Evolutionary conservation across 53 echinoderm and acorn worm species (phyloP).

Genomic region (Holothuria scabra): DNA sequence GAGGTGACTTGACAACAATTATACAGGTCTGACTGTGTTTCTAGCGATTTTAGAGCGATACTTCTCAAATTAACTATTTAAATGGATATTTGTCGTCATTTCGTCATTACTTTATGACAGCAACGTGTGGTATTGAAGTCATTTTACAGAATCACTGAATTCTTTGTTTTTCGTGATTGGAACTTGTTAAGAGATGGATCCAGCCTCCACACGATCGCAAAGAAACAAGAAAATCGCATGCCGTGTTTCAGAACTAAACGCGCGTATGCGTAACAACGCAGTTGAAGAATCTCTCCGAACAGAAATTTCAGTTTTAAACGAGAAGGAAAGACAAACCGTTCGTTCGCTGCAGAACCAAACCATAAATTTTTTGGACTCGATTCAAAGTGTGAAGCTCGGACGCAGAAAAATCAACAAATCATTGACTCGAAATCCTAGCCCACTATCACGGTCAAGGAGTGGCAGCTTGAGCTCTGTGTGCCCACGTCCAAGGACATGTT

Average conservation of each 20-base stretch:
- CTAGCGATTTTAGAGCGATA: too few relatives aligned
- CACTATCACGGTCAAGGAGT: neutral
- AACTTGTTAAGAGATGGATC: slow-evolving; percentile 1
- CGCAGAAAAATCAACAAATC: slow-evolving; percentile 27
- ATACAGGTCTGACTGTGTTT: too few relatives aligned
- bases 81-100: too few relatives aligned
- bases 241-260: neutral
- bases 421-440: neutral
- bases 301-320: neutral
- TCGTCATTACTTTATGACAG: too few relatives aligned
- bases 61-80: too few relatives aligned
- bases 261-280: slow-evolving; percentile 8
- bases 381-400: slow-evolving; percentile 30
- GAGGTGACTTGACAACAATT: too few relatives aligned
- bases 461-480: slow-evolving; percentile 4
- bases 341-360: slow-evolving; percentile 8
- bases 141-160: too few relatives aligned
- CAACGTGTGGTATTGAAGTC: too few relatives aligned
- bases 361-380: slow-evolving; percentile 3
- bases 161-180: too few relatives aligned
- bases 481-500: slow-evolving; percentile 15
- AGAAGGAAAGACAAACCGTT: neutral
- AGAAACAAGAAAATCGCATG: neutral
- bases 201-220: neutral
- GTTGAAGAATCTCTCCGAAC: neutral